phyloP scores from a whole-genome alignment of 2,797 vertebrate genomes.

The Pangasius krempfi region DNA sequence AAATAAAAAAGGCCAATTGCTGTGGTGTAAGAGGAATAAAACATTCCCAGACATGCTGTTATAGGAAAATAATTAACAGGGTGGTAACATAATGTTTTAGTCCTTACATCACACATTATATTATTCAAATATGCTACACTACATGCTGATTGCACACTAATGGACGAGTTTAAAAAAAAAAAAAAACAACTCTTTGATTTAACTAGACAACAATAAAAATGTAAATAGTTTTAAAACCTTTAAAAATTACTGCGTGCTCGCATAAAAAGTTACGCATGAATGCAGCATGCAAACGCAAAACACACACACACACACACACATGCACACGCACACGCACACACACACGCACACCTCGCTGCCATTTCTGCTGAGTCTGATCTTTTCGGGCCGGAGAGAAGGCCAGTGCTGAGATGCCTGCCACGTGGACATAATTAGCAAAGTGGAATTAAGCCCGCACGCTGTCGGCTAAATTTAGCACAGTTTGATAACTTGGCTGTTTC shows the following conservation, averaged over 20 bases:
- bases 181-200: not conserved
- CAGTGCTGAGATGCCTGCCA: constrained; percentile 72
- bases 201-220: not conserved
- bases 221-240: not conserved
- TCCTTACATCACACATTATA: not conserved
- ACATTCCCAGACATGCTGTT: not conserved
- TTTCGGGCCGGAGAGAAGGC: constrained; percentile 55
- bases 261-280: constrained; percentile 7
- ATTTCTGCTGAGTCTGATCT: constrained; percentile 42
- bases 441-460: constrained; percentile 70
- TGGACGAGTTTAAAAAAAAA: not conserved
- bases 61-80: not conserved
- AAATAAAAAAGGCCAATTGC: too few relatives aligned
- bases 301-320: constrained; percentile 35
- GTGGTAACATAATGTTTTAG: not conserved
- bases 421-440: constrained; percentile 76
- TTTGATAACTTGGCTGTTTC: constrained; percentile 60
- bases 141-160: not conserved
- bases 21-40: too few relatives aligned
- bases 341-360: constrained; percentile 7
- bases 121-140: not conserved
- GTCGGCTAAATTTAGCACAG: constrained; percentile 67
- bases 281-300: not conserved
- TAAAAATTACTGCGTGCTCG: not conserved
- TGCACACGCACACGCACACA: constrained; percentile 13